These are phyloP conservation scores for Megaceryle maxima DNA, from an alignment of 2,113 vertebrate genomes.

Conservation along the genomic window DNA sequence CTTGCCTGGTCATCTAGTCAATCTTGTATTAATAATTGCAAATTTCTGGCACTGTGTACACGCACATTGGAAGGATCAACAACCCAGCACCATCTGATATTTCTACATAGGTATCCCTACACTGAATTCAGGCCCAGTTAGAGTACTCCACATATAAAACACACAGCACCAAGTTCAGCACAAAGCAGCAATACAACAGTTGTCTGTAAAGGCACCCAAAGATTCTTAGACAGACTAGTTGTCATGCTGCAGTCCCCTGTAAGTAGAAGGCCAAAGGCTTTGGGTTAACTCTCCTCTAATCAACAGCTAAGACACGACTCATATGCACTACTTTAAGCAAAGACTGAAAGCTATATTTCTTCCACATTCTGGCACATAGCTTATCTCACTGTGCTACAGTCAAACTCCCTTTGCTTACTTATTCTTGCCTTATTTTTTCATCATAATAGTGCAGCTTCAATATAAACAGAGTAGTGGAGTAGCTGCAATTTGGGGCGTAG, in stretches of 20 bases:
- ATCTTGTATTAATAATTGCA: background rate
- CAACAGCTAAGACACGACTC: background rate
- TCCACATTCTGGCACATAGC: background rate
- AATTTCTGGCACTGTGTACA: background rate
- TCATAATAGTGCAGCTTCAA: background rate
- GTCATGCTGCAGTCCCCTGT: background rate
- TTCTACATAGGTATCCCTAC: accelerated
- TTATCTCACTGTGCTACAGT: background rate
- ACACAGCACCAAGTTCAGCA: background rate
- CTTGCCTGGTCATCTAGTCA: background rate
- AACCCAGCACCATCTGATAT: background rate
- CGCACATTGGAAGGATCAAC: background rate
- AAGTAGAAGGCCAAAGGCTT: background rate
- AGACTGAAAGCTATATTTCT: background rate
- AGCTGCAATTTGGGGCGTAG: background rate
- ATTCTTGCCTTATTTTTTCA: background rate
- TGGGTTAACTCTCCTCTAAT: background rate
- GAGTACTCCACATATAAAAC: background rate
- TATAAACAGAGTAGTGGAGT: background rate
- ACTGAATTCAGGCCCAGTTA: background rate
- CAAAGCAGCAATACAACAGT: background rate
- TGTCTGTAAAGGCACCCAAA: background rate
- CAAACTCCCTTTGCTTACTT: background rate
- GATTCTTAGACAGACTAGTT: background rate
- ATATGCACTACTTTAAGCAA: background rate